Evolutionary conservation across 2,113 vertebrate species (phyloP), one percentile per base, ranked within the genome.

Genomic region (Podocnemis expansa): DNA sequence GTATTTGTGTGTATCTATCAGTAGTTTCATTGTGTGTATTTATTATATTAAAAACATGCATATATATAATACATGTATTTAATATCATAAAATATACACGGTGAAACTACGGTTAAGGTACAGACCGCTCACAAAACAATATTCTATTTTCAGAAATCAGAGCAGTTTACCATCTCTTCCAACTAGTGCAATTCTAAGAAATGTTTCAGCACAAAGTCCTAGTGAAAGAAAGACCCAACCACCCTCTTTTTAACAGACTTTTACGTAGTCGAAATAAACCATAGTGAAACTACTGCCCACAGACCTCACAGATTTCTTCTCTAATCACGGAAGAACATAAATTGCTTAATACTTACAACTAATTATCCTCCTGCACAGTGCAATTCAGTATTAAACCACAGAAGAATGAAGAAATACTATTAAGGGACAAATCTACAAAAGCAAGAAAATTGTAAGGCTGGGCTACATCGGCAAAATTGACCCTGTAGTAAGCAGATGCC

Each of bases 351-450:
- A 82, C 93, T 97, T 91, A 14, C 58, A 93, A 41, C 93, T 93
- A 95, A 78, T 95, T 94, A 90, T 82, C 67, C 49, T 95, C 93
- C 91, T 67, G 73, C 84, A 67, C 54, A 41, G 55, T 9, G 58
- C 80, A 60, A 45, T 86, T 90, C 27, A 41, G 58, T 86, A 49
- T 92, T 88, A 95, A 95, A 80, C 95, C 90, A 91, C 93, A 93
- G 83, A 96, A 90, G 78, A 96, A 83, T 24, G 85, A 88, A 87
- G 93, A 93, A 91, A 96, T 87, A n/a, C 80, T 95, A 52, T 52
- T 34, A 90, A 81, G 93, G 95, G 90, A 93, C 88, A 76, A 94
- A 97, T 56, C 85, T 95, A 79, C 55, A 93, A 92, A 96, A 95
- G 79, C 67, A 90, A 90, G 89, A 67, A 82, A 58, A 91, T 52